Percentiles rank a stretch among this genome's conserved stretches.
phyloP scores from a whole-genome alignment of 1,140 invertebrate genomes.

The Pseudomyrmex flavicornis region DNA sequence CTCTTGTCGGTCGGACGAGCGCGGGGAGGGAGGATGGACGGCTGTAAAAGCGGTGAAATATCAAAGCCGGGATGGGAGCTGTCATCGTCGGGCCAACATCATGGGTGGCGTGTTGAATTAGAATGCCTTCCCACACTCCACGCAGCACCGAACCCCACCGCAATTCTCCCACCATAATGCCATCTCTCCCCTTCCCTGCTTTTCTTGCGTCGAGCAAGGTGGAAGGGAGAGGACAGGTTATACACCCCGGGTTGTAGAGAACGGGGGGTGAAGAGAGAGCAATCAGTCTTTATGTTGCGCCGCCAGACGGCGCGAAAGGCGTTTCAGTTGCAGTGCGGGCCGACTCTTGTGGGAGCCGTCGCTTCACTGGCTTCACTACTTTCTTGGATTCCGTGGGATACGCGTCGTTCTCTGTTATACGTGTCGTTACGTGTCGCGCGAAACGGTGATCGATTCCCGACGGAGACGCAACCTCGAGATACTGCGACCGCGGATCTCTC shows the following conservation, averaged over 20 bases:
- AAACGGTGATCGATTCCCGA: slow-evolving; percentile 58
- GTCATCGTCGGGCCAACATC: slow-evolving; percentile 87
- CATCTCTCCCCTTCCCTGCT: slow-evolving; percentile 64
- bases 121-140: slow-evolving; percentile 83
- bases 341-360: slow-evolving; percentile 52
- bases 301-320: slow-evolving; percentile 75
- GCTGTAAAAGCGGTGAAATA: slow-evolving; percentile 86
- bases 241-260: slow-evolving; percentile 46
- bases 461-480: slow-evolving; percentile 29
- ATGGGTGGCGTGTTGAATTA: slow-evolving; percentile 89
- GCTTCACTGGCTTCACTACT: slow-evolving; percentile 78
- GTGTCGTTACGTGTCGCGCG: slow-evolving; percentile 44
- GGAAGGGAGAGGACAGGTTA: slow-evolving; percentile 72
- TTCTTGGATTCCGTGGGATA: slow-evolving; percentile 78
- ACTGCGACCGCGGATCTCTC: slow-evolving; percentile 17
- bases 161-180: slow-evolving; percentile 72
- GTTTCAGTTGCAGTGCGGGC: slow-evolving; percentile 59
- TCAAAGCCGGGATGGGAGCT: slow-evolving; percentile 87
- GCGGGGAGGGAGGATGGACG: slow-evolving; percentile 75
- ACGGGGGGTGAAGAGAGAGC: slow-evolving; percentile 24
- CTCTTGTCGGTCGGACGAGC: slow-evolving; percentile 70
- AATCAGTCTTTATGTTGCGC: neutral
- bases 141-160: slow-evolving; percentile 72
- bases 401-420: slow-evolving; percentile 57
- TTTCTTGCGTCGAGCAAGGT: neutral